Base-by-base conservation (phyloP, 2,888 invertebrate genomes). In the Osmoderma eremita region DNA sequence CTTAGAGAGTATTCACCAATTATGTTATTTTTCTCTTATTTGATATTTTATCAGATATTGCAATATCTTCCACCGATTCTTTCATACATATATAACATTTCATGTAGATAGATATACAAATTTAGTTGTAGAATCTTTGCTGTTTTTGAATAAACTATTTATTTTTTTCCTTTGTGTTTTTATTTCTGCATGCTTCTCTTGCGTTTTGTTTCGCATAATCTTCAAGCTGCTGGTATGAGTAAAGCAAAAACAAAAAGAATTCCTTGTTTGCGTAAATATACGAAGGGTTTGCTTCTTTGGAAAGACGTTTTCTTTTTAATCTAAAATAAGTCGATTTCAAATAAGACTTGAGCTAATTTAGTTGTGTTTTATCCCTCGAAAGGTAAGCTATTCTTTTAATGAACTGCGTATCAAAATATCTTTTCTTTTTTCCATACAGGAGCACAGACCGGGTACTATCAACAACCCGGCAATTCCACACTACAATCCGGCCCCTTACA, bases 391-490 rank as follows among this genome's bases (percentile, higher is more conserved):
- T 22, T 12, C 18, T 18, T 12, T 48, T 10, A 20, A 48, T 17
- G 41, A 36, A 53, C 36, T 13, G 24, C 30, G 15, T 30, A 39
- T 36, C 41, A 24, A 30, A 17, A n/a, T n/a, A n/a, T n/a, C n/a
- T n/a, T n/a, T n/a, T n/a, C n/a, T 42, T 62, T 63, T 39, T 63
- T 20, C 38, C 39, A 76, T 77, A 61, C 74, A 83, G 84, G 83
- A 39, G 83, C 83, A 65, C 83, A 85, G 73, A 80, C 84, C 69
- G 84, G 84, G 13, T 85, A 82, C 74, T 85, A 82, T 75, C 84
- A 86, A 73, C 83, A 82, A 75, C 83, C 84, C 12, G 82, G 81
- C 18, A 83, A 76, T 75, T 82, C 83, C 2, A 79, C 81, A 12
- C 74, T 84, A 53, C 83, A 80, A 63, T 82, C 83, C 50, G 72